These are phyloP conservation scores for Sylvia atricapilla DNA, from an alignment of 2,113 vertebrate genomes.

Conservation along the genomic window DNA sequence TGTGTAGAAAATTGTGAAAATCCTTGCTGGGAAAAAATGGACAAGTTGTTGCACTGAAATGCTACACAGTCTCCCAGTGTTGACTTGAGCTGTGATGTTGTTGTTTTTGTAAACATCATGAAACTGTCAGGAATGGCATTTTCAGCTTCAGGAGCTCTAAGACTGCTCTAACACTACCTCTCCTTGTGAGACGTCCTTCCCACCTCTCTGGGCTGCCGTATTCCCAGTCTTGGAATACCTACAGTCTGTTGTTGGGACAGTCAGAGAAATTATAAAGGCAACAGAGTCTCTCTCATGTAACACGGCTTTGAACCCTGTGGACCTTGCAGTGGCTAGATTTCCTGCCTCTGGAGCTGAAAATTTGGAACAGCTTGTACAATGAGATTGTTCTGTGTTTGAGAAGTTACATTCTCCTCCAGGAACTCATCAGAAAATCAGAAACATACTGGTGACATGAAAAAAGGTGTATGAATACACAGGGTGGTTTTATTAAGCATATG, in stretches of 20 bases:
- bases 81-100: neutral
- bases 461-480: neutral
- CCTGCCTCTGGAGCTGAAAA: neutral
- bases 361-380: neutral
- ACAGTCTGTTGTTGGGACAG: neutral
- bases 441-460: neutral
- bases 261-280: neutral
- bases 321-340: neutral
- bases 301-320: neutral
- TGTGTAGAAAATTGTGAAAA: neutral
- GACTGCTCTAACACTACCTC: neutral
- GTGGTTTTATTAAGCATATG: neutral
- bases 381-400: neutral
- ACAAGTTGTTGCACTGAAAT: neutral
- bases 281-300: neutral
- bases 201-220: neutral
- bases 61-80: rapidly evolving
- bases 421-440: neutral
- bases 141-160: neutral
- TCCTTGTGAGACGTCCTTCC: neutral
- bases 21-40: neutral
- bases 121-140: neutral
- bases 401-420: neutral
- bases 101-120: neutral
- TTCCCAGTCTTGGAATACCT: neutral